Base-by-base conservation (phyloP, 2,888 invertebrate species). In the Ptilodon capucinus region DNA sequence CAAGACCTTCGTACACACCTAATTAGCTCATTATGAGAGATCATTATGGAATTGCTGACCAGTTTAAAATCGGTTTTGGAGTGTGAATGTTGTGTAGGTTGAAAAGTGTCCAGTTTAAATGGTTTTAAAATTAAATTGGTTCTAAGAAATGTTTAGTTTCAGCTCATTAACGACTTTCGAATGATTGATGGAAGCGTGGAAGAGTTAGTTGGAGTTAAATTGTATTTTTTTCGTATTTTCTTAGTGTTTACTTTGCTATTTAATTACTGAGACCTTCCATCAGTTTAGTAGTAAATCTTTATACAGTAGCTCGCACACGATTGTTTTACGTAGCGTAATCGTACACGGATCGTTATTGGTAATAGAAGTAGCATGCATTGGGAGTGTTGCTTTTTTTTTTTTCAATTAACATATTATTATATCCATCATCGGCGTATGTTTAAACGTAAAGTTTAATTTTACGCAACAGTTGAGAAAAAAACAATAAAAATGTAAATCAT, bases 401-500 rank as follows among this genome's bases (percentile, higher is more conserved):
- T n/a, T n/a, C n/a, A n/a, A n/a, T n/a, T n/a, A n/a, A n/a, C n/a
- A n/a, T n/a, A n/a, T n/a, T n/a, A n/a, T n/a, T 50, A 61, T 56
- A 57, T 58, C 52, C 44, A 60, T n/a, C n/a, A n/a, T n/a, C n/a
- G n/a, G n/a, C n/a, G n/a, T n/a, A n/a, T n/a, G n/a, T n/a, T n/a
- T n/a, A n/a, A n/a, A n/a, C n/a, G n/a, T 61, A 68, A 58, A 74
- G 68, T 77, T 78, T 76, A 81, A 85, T 85, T 86, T 84, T 74
- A 81, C 84, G 81, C 75, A 71, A 79, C 70, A 75, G 76, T 83
- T 76, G 75, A 70, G 79, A 77, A 73, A 72, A 81, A 84, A 83
- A 86, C 80, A 86, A 82, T 83, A 80, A 84, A 81, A 80, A 72
- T 56, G 64, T 71, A 50, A 68, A 73, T 81, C 79, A 84, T 86